These are phyloP conservation scores for Hydropsyche tenuis DNA, from an alignment of 1,140 invertebrate genomes.

Conservation along the genomic window DNA sequence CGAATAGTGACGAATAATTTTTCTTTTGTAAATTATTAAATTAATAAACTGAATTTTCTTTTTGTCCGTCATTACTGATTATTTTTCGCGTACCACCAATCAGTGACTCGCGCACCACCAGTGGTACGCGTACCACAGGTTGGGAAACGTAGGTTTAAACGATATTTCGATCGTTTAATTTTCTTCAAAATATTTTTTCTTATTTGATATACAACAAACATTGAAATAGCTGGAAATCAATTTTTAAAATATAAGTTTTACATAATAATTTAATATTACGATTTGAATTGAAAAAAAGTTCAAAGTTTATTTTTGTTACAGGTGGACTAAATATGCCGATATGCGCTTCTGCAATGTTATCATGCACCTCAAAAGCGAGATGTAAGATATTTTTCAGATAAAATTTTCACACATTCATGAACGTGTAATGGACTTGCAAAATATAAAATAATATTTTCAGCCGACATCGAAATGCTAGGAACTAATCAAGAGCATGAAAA, in stretches of 20 bases:
- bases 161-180: too few relatives aligned
- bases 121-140: too few relatives aligned
- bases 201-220: too few relatives aligned
- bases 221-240: neutral
- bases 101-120: too few relatives aligned
- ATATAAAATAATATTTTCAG: neutral
- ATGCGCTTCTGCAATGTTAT: slow-evolving; percentile 62
- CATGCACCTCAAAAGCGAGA: slow-evolving; percentile 59
- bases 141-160: too few relatives aligned
- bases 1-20: too few relatives aligned
- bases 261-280: neutral
- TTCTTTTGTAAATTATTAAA: too few relatives aligned
- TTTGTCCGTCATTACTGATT: too few relatives aligned
- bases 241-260: slow-evolving; percentile 1
- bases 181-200: too few relatives aligned
- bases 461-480: too few relatives aligned
- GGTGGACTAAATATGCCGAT: slow-evolving; percentile 59
- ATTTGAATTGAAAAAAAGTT: slow-evolving; percentile 1
- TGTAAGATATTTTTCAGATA: slow-evolving; percentile 48
- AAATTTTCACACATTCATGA: neutral
- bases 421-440: neutral
- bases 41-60: too few relatives aligned
- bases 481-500: neutral
- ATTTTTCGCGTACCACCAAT: too few relatives aligned
- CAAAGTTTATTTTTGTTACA: neutral